These are phyloP conservation scores for Baccha elongata DNA, from an alignment of 2,888 invertebrate species.

Conservation along the genomic window DNA sequence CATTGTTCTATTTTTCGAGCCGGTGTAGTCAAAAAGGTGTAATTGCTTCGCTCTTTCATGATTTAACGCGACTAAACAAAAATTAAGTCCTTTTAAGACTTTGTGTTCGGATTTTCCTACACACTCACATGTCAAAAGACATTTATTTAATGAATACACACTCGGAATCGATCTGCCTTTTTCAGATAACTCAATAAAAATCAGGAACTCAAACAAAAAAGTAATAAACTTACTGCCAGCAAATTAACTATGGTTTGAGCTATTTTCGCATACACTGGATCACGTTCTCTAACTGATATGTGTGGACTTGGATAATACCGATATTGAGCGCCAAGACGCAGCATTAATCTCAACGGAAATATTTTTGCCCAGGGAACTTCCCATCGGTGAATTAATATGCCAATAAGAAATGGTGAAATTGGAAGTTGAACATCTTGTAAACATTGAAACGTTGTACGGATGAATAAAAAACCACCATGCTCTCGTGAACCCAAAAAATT, in stretches of 20 bases:
- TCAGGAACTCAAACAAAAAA: too few species aligned
- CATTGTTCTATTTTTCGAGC: too few species aligned
- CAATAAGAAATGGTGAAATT: constrained; percentile 89
- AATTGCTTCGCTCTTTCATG: too few species aligned
- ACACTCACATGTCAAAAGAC: too few species aligned
- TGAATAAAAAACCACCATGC: constrained; percentile 92
- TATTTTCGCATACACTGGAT: constrained; percentile 92
- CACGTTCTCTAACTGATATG: constrained; percentile 89
- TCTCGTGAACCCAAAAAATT: constrained; percentile 87
- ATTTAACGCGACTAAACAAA: too few species aligned
- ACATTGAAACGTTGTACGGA: constrained; percentile 91
- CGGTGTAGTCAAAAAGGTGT: too few species aligned
- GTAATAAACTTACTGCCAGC: constrained; percentile 84
- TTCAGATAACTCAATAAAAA: too few species aligned
- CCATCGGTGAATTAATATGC: constrained; percentile 89
- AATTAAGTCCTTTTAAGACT: too few species aligned
- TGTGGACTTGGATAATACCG: constrained; percentile 93
- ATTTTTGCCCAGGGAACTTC: constrained; percentile 87
- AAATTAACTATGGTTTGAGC: constrained; percentile 95
- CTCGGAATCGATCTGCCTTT: too few species aligned
- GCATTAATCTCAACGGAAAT: constrained; percentile 88
- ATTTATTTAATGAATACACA: too few species aligned
- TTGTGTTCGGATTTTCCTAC: too few species aligned
- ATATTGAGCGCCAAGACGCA: constrained; percentile 92
- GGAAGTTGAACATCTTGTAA: constrained; percentile 89